These are phyloP conservation scores for Petrocephalus microphthalmus DNA, from an alignment of 2,113 vertebrate genomes.

Conservation along the genomic window DNA sequence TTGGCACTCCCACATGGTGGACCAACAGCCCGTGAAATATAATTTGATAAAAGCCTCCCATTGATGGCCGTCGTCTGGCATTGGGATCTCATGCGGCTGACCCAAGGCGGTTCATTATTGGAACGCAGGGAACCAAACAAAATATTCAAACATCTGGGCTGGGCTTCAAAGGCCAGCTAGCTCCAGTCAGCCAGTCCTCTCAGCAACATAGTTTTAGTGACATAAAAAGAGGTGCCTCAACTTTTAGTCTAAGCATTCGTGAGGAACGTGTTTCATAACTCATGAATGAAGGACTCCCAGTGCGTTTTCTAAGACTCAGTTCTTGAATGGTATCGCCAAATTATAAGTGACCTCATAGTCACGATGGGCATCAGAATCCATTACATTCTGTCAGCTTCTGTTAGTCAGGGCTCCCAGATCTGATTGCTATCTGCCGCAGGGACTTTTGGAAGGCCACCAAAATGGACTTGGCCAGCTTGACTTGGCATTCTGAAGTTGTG, in stretches of 20 bases:
- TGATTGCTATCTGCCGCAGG: conserved; percentile 61
- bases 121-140: not conserved
- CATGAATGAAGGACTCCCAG: conserved; percentile 34
- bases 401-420: conserved; percentile 55
- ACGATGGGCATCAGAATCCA: conserved; percentile 70
- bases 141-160: conserved; percentile 11
- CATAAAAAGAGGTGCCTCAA: not conserved
- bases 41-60: conserved; percentile 2
- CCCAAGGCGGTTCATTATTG: not conserved
- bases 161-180: not conserved
- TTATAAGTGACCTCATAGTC: conserved; percentile 71
- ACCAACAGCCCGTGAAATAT: not conserved
- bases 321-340: conserved; percentile 76
- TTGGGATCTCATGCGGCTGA: not conserved
- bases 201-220: not conserved
- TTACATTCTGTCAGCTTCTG: conserved; percentile 69
- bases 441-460: conserved; percentile 39
- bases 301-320: conserved; percentile 57
- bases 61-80: not conserved
- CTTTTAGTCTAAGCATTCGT: not conserved
- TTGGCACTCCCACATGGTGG: not conserved
- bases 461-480: not conserved
- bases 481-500: not conserved
- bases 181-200: not conserved
- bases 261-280: not conserved